Base-by-base conservation (phyloP, 2,888 invertebrate genomes). In the Strigamia maritima region DNA sequence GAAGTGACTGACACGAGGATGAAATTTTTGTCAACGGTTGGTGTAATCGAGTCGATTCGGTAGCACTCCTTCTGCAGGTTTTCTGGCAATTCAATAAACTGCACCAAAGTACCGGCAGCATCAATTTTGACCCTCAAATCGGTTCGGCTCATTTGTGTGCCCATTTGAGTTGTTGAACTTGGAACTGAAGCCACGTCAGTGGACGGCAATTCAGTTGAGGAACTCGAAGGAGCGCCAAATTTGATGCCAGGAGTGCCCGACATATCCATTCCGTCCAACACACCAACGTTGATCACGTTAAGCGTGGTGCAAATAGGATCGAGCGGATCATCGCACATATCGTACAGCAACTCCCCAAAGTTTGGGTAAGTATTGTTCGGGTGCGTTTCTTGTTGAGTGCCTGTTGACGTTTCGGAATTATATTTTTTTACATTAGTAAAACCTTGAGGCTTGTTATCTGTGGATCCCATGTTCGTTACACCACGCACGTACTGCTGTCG, bases 1-100 rank as follows among this genome's bases (percentile, higher is more conserved):
- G 26, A 31, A 31, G 76, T 65, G 83, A 82, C 83, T 12, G 84
- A 83, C 3, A 86, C 86, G 75, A 93, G 85, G 79, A 93, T 84
- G 84, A 92, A 91, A 81, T 89, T 89, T 81, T 91, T 90, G 84
- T 92, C 92, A 81, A 90, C 89, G 0, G 91, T 91, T 0, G 92
- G 91, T 80, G 91, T 84, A 70, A 93, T 89, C 82, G 91, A 90
- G 0, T 89, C 89, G 19, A 91, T 88, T 83, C 87, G 88, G 75
- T 90, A 86, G 82, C 89, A 88, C 65, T 88, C 87, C 79, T 86
- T 85, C 24, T 88, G 85, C 31, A 80, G 76, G 40, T 38, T 54
- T 8, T 76, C 75, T 0, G 79, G 80, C 12, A 80, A 44, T 54
- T 80, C 80, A 10, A 80, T 22, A 49, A 76, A 80, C 31, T 75